phyloP scores from a whole-genome alignment of 2,797 vertebrate genomes.

The Trachops cirrhosus region DNA sequence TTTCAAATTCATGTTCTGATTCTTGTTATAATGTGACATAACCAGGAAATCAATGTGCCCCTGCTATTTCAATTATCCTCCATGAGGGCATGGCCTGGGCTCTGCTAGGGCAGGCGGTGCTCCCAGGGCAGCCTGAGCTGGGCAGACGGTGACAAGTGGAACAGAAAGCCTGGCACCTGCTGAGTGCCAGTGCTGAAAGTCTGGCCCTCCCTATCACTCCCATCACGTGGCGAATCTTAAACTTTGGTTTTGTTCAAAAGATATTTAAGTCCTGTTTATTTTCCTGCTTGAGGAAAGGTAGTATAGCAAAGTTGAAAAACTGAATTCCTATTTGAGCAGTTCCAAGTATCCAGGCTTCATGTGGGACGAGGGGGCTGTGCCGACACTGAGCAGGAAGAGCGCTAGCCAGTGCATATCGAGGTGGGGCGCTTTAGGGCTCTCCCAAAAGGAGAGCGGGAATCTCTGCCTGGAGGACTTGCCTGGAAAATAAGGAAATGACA shows the following conservation, averaged over 20 bases:
- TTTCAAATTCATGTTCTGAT: slow-evolving; percentile 56
- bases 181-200: neutral
- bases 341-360: neutral
- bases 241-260: slow-evolving; percentile 71
- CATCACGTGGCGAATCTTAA: slow-evolving; percentile 15
- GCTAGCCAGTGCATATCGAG: neutral
- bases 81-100: neutral
- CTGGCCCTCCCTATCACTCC: slow-evolving; percentile 13
- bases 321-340: neutral
- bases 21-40: slow-evolving; percentile 28
- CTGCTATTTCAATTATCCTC: neutral
- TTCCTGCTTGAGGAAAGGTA: slow-evolving; percentile 8
- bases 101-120: neutral
- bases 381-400: neutral
- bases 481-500: neutral
- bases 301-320: neutral
- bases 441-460: neutral
- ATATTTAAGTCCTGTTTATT: slow-evolving; percentile 35
- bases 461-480: neutral
- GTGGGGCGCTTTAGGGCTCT: neutral
- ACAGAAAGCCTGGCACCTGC: neutral
- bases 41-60: neutral
- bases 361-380: neutral
- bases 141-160: neutral
- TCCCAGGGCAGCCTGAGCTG: neutral